Percentiles rank a stretch among this genome's conserved stretches.
phyloP scores from a whole-genome alignment of 2,888 invertebrate genomes.

The Cephus rjabovi region DNA sequence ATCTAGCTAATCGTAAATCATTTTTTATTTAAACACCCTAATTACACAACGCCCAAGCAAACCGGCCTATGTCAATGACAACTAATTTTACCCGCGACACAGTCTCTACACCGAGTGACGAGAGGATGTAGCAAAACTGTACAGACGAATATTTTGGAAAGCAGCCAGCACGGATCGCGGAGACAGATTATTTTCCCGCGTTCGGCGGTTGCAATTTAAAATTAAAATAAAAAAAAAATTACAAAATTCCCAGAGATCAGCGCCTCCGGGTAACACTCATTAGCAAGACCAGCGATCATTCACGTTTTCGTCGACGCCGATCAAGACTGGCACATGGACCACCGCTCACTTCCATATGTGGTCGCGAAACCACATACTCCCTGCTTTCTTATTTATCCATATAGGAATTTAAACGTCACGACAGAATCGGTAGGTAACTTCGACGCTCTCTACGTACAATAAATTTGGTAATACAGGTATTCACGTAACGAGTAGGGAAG shows the following conservation, averaged over 20 bases:
- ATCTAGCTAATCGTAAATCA: conserved; percentile 33
- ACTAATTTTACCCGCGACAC: neutral
- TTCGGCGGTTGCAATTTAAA: neutral
- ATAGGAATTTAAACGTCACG: neutral
- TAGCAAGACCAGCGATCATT: neutral
- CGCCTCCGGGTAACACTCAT: neutral
- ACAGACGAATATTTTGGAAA: neutral
- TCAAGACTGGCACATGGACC: neutral
- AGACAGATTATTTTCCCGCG: neutral
- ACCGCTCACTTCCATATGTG: conserved; percentile 1
- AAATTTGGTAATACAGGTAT: neutral
- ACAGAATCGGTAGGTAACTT: neutral
- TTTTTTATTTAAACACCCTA: conserved; percentile 38
- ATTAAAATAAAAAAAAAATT: neutral
- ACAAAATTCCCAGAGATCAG: neutral
- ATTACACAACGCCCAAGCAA: conserved; percentile 29
- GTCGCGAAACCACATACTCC: neutral
- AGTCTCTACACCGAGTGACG: neutral
- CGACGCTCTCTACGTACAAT: neutral
- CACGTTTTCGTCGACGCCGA: conserved; percentile 1
- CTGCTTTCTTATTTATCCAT: neutral
- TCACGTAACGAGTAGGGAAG: neutral
- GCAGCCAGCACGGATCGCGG: neutral
- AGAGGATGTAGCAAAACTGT: neutral
- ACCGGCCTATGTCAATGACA: neutral